These are phyloP conservation scores for Chiloscyllium plagiosum DNA, from an alignment of 2,113 vertebrate genomes.

Conservation along the genomic window DNA sequence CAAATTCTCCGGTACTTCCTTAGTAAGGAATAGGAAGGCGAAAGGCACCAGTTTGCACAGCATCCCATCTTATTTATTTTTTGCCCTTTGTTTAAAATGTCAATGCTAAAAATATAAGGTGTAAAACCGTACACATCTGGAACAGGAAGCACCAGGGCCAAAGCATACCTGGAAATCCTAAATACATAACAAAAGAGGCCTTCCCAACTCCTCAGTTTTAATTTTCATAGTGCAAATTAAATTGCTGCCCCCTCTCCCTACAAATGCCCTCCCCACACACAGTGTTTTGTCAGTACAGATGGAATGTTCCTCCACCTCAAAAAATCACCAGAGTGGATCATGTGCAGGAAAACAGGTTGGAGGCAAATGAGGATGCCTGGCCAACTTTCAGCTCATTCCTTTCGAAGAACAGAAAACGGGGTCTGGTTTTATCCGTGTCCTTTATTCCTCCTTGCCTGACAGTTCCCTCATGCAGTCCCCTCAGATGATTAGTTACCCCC, in stretches of 20 bases:
- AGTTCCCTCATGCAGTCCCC: neutral
- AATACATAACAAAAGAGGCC: neutral
- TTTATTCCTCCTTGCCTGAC: neutral
- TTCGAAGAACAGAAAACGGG: neutral
- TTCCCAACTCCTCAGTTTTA: neutral
- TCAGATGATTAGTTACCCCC: neutral
- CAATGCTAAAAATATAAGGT: neutral
- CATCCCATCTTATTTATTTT: neutral
- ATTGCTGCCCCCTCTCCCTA: neutral
- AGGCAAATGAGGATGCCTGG: neutral
- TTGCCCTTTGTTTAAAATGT: neutral
- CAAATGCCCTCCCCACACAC: neutral
- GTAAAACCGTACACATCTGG: neutral
- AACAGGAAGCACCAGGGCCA: neutral
- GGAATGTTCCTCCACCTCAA: neutral
- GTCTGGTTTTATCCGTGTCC: neutral
- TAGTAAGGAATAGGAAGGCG: neutral
- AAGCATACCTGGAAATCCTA: neutral
- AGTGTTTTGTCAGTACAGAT: constrained; percentile 20
- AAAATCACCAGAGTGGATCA: neutral
- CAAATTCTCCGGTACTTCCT: no score
- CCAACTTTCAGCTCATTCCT: neutral
- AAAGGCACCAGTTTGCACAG: neutral
- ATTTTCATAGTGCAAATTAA: neutral
- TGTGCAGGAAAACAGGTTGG: neutral